A percentile compares a stretch with the other conserved stretches of the same genome.
Evolutionary conservation across 2,113 vertebrate genomes (phyloP).

Genomic region (Rallus limicola): DNA sequence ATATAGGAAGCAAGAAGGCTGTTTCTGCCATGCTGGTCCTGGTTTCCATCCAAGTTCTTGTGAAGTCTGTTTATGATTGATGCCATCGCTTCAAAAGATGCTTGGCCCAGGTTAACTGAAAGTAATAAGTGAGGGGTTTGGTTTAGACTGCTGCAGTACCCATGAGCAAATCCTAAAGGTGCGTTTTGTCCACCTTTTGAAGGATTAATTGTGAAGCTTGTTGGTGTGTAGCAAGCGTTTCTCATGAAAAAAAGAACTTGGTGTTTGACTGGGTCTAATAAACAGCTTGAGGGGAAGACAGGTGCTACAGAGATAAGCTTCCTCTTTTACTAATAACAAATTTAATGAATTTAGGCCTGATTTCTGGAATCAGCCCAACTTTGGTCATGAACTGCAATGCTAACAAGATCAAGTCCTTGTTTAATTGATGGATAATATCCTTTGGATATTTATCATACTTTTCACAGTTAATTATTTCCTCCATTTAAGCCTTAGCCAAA

Average conservation of each 20-base stretch:
- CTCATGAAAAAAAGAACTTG: not conserved
- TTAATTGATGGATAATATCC: not conserved
- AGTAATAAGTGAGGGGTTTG: not conserved
- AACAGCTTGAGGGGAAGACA: not conserved
- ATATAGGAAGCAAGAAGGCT: slow-evolving; percentile 96
- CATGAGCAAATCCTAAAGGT: not conserved
- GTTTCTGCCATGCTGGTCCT: slow-evolving; percentile 97
- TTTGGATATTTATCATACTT: not conserved
- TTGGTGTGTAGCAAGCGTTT: not conserved
- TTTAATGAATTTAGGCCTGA: not conserved
- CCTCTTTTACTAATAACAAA: not conserved
- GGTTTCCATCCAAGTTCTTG: slow-evolving; percentile 94
- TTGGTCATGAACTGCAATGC: not conserved
- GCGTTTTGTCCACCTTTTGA: not conserved
- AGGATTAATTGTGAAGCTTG: not conserved
- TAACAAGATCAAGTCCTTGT: not conserved
- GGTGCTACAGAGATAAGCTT: not conserved
- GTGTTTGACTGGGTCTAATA: not conserved
- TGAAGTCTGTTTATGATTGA: slow-evolving; percentile 97
- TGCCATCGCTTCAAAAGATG: slow-evolving; percentile 96
- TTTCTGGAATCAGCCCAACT: not conserved
- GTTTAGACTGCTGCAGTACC: not conserved
- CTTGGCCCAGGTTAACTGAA: slow-evolving; percentile 95
- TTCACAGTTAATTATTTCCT: not conserved
- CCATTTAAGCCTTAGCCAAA: not conserved